These are phyloP conservation scores for Carlito syrichta DNA, from an alignment of 2,113 vertebrate species.

Conservation along the genomic window DNA sequence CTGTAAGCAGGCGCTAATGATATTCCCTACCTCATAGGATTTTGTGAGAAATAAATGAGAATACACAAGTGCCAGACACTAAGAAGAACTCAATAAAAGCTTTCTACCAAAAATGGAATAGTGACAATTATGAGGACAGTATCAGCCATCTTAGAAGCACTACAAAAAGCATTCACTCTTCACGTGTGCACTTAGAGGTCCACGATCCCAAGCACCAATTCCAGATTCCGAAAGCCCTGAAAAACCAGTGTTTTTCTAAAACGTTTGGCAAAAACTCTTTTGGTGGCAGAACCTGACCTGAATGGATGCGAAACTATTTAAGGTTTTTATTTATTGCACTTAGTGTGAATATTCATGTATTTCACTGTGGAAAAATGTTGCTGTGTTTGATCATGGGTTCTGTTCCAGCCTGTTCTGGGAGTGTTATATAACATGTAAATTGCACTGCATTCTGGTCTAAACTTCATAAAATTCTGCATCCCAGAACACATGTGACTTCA, in stretches of 20 bases:
- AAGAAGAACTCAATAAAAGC: background rate
- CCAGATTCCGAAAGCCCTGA: background rate
- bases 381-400: background rate
- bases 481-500: background rate
- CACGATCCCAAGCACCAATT: background rate
- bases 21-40: background rate
- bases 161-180: background rate
- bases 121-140: background rate
- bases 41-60: background rate
- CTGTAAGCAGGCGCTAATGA: background rate
- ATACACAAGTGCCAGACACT: background rate
- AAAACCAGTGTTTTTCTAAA: background rate
- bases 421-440: background rate
- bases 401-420: background rate
- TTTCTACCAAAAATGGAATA: background rate
- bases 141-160: background rate
- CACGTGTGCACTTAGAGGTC: too few relatives aligned
- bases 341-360: background rate
- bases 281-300: background rate
- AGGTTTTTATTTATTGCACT: background rate
- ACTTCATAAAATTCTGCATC: background rate
- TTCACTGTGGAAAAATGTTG: background rate
- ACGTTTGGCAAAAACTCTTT: background rate
- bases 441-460: background rate
- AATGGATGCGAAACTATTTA: background rate